Base-by-base conservation (phyloP, 2,888 invertebrate species). In the Anodontia alba region DNA sequence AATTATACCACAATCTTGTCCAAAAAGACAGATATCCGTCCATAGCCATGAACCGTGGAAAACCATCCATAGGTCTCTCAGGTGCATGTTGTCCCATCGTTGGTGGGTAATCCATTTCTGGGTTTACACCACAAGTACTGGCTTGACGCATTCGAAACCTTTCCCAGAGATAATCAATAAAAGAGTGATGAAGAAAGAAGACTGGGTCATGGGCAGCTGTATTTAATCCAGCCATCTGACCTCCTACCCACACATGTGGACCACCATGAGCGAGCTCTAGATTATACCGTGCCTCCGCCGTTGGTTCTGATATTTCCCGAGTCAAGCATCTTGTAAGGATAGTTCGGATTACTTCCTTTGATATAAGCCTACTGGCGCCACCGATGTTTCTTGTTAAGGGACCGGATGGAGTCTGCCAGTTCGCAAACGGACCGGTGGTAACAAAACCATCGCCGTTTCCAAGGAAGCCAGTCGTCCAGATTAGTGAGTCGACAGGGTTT, bases 101-200 rank as follows among this genome's bases (percentile, higher is more conserved):
- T 0, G 69, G n/a, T 3, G 88, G 88, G 71, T 89, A 89, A 67
- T 89, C 88, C 10, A 29, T 66, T 5, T 51, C 49, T 2, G 90
- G 87, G 66, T 89, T 83, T 0, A 86, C 82, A 10, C 86, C 76
- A 36, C 88, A 84, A 20, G 23, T 38, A 8, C 75, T 46, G n/a
- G 79, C 80, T 12, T 88, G 89, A n/a, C 83, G 78, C 8, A 78
- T 78, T 20, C 91, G 81, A 75, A 91, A 92, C 38, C 87, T 42
- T 54, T 90, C 89, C 90, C 90, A 91, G 8, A 91, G 73, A 78
- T 89, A 89, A 77, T 92, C 92, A n/a, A 91, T 86, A 66, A 89
- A 91, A 0, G 90, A 85, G 74, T 91, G 91, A 62, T 90, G 90
- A 29, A 91, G 67, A 81, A 91, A 90, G 82, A 91, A 92, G 36